Conservation (phyloP, 2,888 invertebrate genomes). For the Oegoconia quadripuncta region DNA sequence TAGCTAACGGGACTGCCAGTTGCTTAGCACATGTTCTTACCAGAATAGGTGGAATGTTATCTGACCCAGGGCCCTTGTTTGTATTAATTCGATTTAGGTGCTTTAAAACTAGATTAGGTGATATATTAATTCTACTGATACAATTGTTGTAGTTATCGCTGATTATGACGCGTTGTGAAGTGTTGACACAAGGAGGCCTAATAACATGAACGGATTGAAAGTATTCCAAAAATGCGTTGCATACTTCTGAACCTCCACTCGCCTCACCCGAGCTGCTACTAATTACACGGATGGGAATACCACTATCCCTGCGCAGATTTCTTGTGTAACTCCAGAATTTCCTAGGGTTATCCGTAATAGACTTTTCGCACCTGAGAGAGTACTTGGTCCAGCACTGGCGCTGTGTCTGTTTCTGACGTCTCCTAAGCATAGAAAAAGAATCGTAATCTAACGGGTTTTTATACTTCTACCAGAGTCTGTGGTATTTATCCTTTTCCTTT, state of each 20-base stretch:
- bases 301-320: background rate
- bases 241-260: background rate
- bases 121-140: background rate
- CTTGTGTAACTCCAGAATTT: background rate
- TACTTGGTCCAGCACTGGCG: background rate
- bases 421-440: background rate
- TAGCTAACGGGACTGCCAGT: too few species aligned
- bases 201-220: background rate
- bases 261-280: background rate
- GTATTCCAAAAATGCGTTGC: background rate
- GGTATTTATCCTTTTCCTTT: slow-evolving; percentile 3
- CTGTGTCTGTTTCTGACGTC: background rate
- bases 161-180: background rate
- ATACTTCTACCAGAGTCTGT: background rate
- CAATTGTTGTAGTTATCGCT: background rate
- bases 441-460: background rate
- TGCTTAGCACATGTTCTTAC: background rate
- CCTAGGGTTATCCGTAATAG: background rate
- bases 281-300: background rate
- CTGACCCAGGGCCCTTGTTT: background rate
- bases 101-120: background rate
- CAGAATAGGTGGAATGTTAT: background rate
- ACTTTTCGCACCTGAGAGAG: background rate
- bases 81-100: background rate
- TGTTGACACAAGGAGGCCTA: background rate